A percentile compares a stretch with the other conserved stretches of the same genome.
phyloP scores from a whole-genome alignment of 2,797 vertebrate species.

The Eremophila alpestris region DNA sequence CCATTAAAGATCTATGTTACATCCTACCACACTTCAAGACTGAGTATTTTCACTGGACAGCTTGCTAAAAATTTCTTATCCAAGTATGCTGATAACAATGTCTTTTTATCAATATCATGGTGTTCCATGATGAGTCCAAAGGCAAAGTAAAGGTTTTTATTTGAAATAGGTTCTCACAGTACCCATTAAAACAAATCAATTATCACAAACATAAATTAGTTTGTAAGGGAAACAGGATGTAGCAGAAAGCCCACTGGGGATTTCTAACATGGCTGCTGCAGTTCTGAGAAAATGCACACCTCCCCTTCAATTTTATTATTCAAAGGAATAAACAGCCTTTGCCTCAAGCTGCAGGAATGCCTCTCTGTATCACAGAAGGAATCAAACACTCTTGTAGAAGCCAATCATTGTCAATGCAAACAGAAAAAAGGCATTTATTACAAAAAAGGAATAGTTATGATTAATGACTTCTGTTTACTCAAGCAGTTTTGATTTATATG shows the following conservation, averaged over 20 bases:
- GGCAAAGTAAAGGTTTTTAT: background rate
- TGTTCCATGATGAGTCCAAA: background rate
- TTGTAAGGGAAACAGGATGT: background rate
- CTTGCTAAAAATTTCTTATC: background rate
- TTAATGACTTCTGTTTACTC: constrained; percentile 27
- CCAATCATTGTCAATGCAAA: background rate
- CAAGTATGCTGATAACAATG: background rate
- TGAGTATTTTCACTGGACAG: background rate
- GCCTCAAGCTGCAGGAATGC: background rate
- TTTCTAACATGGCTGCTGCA: background rate
- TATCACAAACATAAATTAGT: background rate
- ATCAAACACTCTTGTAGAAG: background rate
- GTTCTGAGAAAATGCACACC: background rate
- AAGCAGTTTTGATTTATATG: constrained; percentile 15
- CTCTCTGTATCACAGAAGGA: background rate
- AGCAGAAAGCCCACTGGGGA: background rate
- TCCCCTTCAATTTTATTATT: background rate
- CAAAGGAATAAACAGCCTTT: background rate
- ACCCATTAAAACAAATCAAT: background rate
- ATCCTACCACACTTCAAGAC: background rate
- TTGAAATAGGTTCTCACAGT: background rate
- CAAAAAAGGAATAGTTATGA: background rate
- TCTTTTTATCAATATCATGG: background rate
- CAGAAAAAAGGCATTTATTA: background rate
- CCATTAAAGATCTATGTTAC: background rate